Base-by-base conservation (phyloP, 2,797 vertebrate genomes). In the Sebastes kiyomatsui region DNA sequence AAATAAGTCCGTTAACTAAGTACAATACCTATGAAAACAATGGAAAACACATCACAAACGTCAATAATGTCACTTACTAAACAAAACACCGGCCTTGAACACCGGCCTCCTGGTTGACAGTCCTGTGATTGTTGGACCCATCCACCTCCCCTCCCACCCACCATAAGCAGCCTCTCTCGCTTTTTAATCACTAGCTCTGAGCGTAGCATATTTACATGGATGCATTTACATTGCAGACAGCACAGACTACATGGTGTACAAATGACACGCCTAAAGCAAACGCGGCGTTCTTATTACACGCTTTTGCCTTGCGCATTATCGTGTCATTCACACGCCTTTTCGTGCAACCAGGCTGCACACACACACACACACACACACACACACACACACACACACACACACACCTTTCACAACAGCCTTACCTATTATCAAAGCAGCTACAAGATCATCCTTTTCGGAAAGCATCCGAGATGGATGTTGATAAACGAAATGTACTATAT, bases 401-500 rank as follows among this genome's bases (percentile, higher is more conserved):
- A 54, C 11, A 7, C 18, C 46, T n/a, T 52, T 5, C 22, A 28
- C 75, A 69, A 52, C 10, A 59, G 32, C 58, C 54, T 33, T 22
- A 49, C 49, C 33, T 59, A 11, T 66, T 83, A 76, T 80, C 67
- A 46, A 55, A 56, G 55, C 59, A 60, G 77, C 30, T 14, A 28
- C 13, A 52, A 79, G 61, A 72, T 83, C 59, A 73, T 85, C 74
- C 81, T 70, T 70, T 79, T 79, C 65, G 5, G 18, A 62, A 80
- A 81, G 75, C 52, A 42, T 80, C 33, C 1, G 2, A 60, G 52
- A 5, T 85, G 69, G 61, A 49, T 46, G 60, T 25, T 84, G 81
- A 84, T 83, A 77, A 82, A 90, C 70, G 88, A 80, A 87, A 79
- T 67, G 66, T 35, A 25, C 59, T 23, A n/a, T 76, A 76, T 87